Evolutionary conservation across 1,140 invertebrate species (phyloP), one percentile per base, ranked within the genome.

Genomic region (Sipha flava): DNA sequence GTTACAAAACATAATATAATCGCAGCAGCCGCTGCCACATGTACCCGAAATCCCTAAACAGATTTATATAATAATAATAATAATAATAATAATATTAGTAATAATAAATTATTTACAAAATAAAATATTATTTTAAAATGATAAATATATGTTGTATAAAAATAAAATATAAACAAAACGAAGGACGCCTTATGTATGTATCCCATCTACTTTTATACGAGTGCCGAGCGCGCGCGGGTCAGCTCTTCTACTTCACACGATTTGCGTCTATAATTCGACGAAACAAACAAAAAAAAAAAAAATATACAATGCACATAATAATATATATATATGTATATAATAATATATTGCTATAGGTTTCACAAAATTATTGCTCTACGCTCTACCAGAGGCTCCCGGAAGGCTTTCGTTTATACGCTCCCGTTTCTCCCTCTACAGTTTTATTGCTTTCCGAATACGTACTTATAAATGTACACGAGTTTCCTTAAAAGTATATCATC

Each of bases 391-490:
- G 66, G 66, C 40, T 26, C 6, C 40, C 66, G 66, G 66, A 45
- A 66, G 40, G 43, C 66, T 14, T 45, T 43, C 40, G 6, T 49
- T 14, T n/a, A 26, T 43, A 16, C 23, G 29, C 70, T 40, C 31
- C 73, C 73, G 73, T 77, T 59, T 54, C 49, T 37, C 73, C 73
- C 73, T 57, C 73, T 77, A 77, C 73, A 77, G 18, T 54, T 77
- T 77, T 77, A 77, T 77, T 77, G 73, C 73, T 77, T 77, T 54
- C 43, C 52, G 73, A 77, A 77, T 77, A 77, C 73, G 73, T 77
- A 77, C 73, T 54, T 73, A 73, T 2, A 54, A 52, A 52, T 59
- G 10, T 10, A 12, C 37, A 64, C 18, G 34, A 66, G 34, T 66
- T 66, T 43, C 62, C 62, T 70, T 47, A 70, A 70, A 29, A 66